Percentiles rank a stretch among this genome's conserved stretches.
Conservation (phyloP, 2,113 vertebrate genomes). For the Sorex fumeus region DNA sequence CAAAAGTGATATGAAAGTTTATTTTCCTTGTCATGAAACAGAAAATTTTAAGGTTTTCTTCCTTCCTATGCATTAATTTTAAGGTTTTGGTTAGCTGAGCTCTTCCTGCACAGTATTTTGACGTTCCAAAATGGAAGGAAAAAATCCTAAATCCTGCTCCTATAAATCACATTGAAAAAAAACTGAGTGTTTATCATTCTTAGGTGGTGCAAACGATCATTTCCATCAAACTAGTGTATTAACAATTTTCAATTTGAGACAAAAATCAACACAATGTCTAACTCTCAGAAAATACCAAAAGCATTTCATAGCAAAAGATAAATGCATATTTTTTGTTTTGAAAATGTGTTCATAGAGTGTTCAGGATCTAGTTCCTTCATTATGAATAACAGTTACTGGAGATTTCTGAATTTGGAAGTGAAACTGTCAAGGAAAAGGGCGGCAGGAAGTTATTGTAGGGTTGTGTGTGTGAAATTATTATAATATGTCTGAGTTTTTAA, state of each 20-base stretch:
- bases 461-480: background rate
- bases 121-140: background rate
- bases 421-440: background rate
- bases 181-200: constrained; percentile 8
- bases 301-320: too few relatives aligned
- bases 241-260: constrained; percentile 27
- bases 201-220: constrained; percentile 55
- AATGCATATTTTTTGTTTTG: background rate
- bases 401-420: constrained; percentile 19
- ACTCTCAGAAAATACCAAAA: too few relatives aligned
- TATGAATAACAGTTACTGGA: constrained; percentile 2
- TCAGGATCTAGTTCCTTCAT: constrained; percentile 3
- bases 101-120: background rate
- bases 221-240: constrained; percentile 7
- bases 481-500: background rate
- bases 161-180: constrained; percentile 15
- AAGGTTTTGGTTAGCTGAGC: constrained; percentile 19
- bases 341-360: constrained; percentile 1
- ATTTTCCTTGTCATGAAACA: background rate
- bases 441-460: background rate
- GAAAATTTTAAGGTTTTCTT: constrained; percentile 13
- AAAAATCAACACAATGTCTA: background rate
- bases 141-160: constrained; percentile 8
- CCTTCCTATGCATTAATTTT: background rate
- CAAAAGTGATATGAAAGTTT: background rate